Base-by-base conservation (phyloP, 2,888 invertebrate genomes). In the Mimumesa dahlbomi region DNA sequence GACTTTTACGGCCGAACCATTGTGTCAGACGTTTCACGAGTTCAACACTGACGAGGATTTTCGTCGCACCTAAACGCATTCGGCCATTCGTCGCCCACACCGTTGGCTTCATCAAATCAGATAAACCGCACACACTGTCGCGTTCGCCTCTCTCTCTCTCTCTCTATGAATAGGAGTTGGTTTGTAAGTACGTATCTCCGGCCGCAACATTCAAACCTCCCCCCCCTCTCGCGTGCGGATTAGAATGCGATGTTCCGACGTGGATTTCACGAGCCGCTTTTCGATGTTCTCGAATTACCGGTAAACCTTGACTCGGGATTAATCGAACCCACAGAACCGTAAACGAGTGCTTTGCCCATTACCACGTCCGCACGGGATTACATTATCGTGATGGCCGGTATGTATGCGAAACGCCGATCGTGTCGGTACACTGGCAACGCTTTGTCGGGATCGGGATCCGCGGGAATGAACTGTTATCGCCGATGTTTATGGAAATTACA, bases 241-340 rank as follows among this genome's bases (percentile, higher is more conserved):
- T 68, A 69, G 69, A 56, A 45, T 25, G 64, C 16, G 48, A 54
- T 29, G 53, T 57, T 13, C 58, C 75, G 43, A 59, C 73, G 36
- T 61, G 52, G 59, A 46, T 77, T 67, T 77, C 66, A 52, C 68
- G 53, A 58, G 73, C 66, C 53, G 67, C 64, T 65, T 66, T 69
- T 62, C 63, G 52, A 42, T 57, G 48, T 61, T 76, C 75, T 75
- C 76, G 70, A 70, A 75, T 80, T 80, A 73, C 77, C 59, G 43
- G 61, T 63, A 73, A 78, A 80, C 78, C 72, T 64, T 73, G 72
- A 70, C 74, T 76, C 64, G 50, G 65, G 71, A 80, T 81, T 77
- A 78, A 74, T 78, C 71, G 64, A 73, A 76, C 66, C 52, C 74
- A 45, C 50, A 58, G 63, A 64, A 52, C 45, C 70, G 64, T 71